A percentile compares a stretch with the other conserved stretches of the same genome.
Evolutionary conservation across 2,888 invertebrate species (phyloP).

Genomic region (Nycteola revayana): DNA sequence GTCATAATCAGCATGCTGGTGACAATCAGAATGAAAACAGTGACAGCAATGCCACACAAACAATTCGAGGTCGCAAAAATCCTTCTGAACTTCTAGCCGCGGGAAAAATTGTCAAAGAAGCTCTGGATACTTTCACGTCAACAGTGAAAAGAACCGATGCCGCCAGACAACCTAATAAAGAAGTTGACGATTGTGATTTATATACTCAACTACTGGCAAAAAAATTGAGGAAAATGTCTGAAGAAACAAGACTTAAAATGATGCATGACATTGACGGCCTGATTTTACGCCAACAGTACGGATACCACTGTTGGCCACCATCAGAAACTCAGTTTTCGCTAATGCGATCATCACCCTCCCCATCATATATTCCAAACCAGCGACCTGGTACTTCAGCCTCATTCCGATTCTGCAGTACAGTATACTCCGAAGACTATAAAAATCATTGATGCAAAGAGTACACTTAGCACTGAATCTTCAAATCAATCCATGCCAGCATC

Average conservation of each 20-base stretch:
- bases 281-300: slow-evolving; percentile 4
- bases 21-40: slow-evolving; percentile 3
- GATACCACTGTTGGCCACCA: neutral
- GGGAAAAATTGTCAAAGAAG: slow-evolving; percentile 5
- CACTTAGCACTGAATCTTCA: slow-evolving; percentile 1
- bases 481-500: too few species aligned
- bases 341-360: slow-evolving; percentile 8
- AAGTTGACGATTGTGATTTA: slow-evolving; percentile 9
- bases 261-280: slow-evolving; percentile 19
- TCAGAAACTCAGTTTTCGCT: neutral
- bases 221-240: slow-evolving; percentile 17
- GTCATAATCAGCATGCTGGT: slow-evolving; percentile 5
- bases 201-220: slow-evolving; percentile 16
- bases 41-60: too few species aligned
- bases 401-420: slow-evolving; percentile 2
- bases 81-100: too few species aligned
- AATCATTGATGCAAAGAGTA: neutral
- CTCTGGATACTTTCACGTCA: slow-evolving; percentile 1
- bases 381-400: slow-evolving; percentile 1
- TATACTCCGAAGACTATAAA: neutral
- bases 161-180: neutral
- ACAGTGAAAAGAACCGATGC: neutral
- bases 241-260: slow-evolving; percentile 12
- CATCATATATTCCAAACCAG: slow-evolving; percentile 6
- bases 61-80: too few species aligned